Evolutionary conservation across 2,113 vertebrate genomes (phyloP).

Genomic region (Pelecanoides urinatrix): DNA sequence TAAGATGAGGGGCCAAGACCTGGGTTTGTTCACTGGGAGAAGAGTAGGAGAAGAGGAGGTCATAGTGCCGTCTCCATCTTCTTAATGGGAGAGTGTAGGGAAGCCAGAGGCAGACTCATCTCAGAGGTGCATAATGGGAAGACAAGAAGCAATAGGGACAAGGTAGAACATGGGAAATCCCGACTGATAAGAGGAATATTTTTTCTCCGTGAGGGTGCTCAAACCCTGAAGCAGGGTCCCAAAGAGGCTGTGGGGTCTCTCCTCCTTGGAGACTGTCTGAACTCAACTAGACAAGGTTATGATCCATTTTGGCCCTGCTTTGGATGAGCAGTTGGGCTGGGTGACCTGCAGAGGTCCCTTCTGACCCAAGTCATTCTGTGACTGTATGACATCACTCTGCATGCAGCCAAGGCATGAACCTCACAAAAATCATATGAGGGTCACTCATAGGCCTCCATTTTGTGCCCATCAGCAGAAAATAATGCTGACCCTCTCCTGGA

Average conservation of each 20-base stretch:
- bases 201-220: rapidly evolving
- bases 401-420: not conserved
- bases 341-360: not conserved
- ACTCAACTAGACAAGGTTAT: not conserved
- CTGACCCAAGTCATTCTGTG: not conserved
- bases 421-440: not conserved
- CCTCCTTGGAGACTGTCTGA: not conserved
- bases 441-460: not conserved
- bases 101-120: not conserved
- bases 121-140: rapidly evolving
- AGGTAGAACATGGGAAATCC: not conserved
- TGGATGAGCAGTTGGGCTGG: not conserved
- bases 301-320: not conserved
- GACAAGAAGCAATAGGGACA: not conserved
- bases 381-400: not conserved
- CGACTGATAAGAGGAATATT: not conserved
- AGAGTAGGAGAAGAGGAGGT: not conserved
- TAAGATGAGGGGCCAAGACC: not conserved
- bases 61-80: not conserved
- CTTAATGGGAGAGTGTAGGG: not conserved
- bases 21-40: not conserved
- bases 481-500: not conserved
- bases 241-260: not conserved
- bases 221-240: not conserved
- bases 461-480: not conserved